These are phyloP conservation scores for Spea hammondii DNA, from an alignment of 2,797 vertebrate genomes.

Conservation along the genomic window DNA sequence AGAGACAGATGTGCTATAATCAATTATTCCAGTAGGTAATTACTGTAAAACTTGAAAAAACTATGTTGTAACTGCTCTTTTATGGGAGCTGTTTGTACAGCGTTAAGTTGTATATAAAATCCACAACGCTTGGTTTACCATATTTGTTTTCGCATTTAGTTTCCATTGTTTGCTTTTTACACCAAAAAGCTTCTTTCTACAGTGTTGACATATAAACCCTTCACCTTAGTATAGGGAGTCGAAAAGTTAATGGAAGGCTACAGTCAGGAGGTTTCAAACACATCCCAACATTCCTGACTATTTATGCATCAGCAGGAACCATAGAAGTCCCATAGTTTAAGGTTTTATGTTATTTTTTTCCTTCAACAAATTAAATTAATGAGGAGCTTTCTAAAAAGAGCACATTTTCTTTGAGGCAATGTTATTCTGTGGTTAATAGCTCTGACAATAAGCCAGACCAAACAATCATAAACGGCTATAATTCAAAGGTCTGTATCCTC, in stretches of 20 bases:
- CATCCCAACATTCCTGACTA: slow-evolving; percentile 53
- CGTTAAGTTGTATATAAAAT: slow-evolving; percentile 9
- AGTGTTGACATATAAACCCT: slow-evolving; percentile 37
- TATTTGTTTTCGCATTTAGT: slow-evolving; percentile 11
- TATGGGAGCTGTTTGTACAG: slow-evolving; percentile 14
- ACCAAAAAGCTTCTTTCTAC: slow-evolving; percentile 19
- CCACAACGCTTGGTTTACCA: not conserved
- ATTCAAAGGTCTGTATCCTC: slow-evolving; percentile 62
- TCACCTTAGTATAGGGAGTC: slow-evolving; percentile 33
- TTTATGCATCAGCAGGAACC: slow-evolving; percentile 51
- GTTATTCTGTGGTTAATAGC: slow-evolving; percentile 70
- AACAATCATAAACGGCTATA: slow-evolving; percentile 68
- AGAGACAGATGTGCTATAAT: slow-evolving; percentile 20
- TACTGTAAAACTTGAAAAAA: slow-evolving; percentile 18
- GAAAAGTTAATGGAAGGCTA: slow-evolving; percentile 42
- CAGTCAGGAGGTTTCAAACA: slow-evolving; percentile 30
- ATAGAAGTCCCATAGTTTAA: slow-evolving; percentile 53
- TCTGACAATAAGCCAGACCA: slow-evolving; percentile 68
- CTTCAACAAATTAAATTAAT: slow-evolving; percentile 67
- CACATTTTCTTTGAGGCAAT: slow-evolving; percentile 62
- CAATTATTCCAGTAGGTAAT: slow-evolving; percentile 22
- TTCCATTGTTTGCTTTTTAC: slow-evolving; percentile 24
- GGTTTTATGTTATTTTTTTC: slow-evolving; percentile 54
- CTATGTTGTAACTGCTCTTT: slow-evolving; percentile 16
- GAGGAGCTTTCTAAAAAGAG: slow-evolving; percentile 62